Evolutionary conservation across 2,888 invertebrate genomes (phyloP), one percentile per base, ranked within the genome.

Genomic region (Drosophila histrio): DNA sequence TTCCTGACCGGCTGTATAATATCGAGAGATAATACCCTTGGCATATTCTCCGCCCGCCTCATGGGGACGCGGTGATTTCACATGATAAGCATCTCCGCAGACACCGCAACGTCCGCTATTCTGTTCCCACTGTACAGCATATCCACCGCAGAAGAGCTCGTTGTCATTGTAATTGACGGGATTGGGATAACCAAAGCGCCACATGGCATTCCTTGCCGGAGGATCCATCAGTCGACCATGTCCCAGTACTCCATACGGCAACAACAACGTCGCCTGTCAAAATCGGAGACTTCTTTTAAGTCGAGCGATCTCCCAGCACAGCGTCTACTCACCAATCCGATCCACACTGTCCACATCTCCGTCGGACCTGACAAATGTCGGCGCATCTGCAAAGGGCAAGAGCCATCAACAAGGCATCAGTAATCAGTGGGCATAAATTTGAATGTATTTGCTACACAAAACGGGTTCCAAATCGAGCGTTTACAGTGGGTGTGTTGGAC

Each of bases 141-240:
- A 96, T 50, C 97, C 98, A 21, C 97, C 98, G 90, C 98, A 98
- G 92, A 96, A 98, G 13, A 98, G 93, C 92, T 98, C 97, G 88
- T 98, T 98, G 91, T 98, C 98, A 86, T 98, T 97, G 91, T 97
- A 98, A 92, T 98, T 97, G 63, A 97, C 96, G 1, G 98, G 97
- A 92, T 96, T 97, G n/a, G 96, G 96, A 92, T 96, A 98, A 0
- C 98, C 98, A 89, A 96, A 96, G 65, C 98, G 93, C 98, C 98
- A 98, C 97, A 98, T 97, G 47, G 96, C 95, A 92, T 98, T 97
- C 64, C 98, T 93, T 0, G 97, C 96, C 2, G 98, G 98, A 0
- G 98, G 98, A 91, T 98, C 97, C 96, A 97, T 96, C 67, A 98
- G 92, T 36, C 97, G 93, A 3, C 98, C 98, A 92, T 97, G 97